Base-by-base conservation (phyloP, 23 tunicate genomes). In the Corella eumyota region DNA sequence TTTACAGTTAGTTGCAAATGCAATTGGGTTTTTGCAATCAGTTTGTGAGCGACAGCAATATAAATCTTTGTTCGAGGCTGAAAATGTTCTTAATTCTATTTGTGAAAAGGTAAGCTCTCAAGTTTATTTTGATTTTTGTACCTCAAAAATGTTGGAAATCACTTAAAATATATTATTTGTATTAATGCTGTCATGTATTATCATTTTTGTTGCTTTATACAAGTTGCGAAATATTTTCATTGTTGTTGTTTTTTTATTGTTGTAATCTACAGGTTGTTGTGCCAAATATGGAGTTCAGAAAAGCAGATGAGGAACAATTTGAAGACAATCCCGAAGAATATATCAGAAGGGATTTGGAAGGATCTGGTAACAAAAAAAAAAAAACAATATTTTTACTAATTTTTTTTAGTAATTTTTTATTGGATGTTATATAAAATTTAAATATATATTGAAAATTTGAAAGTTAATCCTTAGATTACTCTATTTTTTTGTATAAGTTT, bases 261-360 rank as follows among this genome's bases (percentile, higher is more conserved):
- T 13, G 58, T 13, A n/a, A 7, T 52, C 58, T 6, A 58, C 63
- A 81, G 92, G 81, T 90, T 9, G 72, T 90, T 33, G 70, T 80
- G 21, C 97, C 97, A 25, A 90, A 90, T 49, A 81, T 90, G 83
- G 83, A 75, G 61, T 90, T 90, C 48, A 69, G 97, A 50, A 53
- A 52, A 23, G 73, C 74, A 6, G 97, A 90, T 65, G 83, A 74
- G 63, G 97, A 90, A 55, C 97, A 80, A 47, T 90, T 90, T 61
- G 91, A 90, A 74, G 91, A 80, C 67, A 90, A 90, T 60, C 92
- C 97, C 2, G 97, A 90, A 29, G 97, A 90, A 55, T 90, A 74
- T 34, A 90, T 90, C 36, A 48, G 97, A 30, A 40, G 92, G 36
- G 97, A 90, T 70, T 53, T 90, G 37, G 97, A 90, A 80, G 97